These are phyloP conservation scores for Gymnoscopelus braueri DNA, from an alignment of 2,797 vertebrate genomes.

Conservation along the genomic window DNA sequence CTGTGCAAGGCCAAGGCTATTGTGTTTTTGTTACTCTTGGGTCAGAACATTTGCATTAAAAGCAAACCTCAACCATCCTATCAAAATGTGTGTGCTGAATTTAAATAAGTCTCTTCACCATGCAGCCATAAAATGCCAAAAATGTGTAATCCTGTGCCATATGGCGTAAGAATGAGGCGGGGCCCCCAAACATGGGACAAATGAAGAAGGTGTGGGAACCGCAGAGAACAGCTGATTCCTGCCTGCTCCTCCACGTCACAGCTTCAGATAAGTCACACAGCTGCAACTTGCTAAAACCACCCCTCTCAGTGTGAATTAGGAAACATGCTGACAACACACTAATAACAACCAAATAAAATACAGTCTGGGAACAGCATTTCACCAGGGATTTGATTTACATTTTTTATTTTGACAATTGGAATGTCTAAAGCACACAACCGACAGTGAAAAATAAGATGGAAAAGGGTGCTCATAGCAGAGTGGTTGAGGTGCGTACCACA, in stretches of 20 bases:
- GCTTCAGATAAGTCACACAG: conserved; percentile 51
- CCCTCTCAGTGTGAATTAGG: conserved; percentile 34
- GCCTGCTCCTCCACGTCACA: conserved; percentile 42
- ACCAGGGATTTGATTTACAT: not conserved
- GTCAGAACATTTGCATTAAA: conserved; percentile 1
- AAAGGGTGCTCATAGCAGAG: no score
- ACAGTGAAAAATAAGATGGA: no score
- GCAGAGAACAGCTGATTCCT: conserved; percentile 66
- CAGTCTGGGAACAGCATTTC: not conserved
- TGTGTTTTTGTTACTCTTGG: not conserved
- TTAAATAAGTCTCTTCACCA: not conserved
- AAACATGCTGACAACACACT: conserved; percentile 27
- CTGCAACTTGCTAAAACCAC: conserved; percentile 56
- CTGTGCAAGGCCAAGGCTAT: not conserved
- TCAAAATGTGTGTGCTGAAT: conserved; percentile 7
- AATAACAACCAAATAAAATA: not conserved
- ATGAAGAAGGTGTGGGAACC: conserved; percentile 40
- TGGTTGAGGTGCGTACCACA: no score
- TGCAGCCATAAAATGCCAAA: conserved; percentile 30
- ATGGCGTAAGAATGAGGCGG: conserved; percentile 57
- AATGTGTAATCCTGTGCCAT: conserved; percentile 61
- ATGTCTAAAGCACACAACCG: not conserved
- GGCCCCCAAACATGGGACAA: conserved; percentile 41
- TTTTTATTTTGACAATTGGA: not conserved
- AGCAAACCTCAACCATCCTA: not conserved